phyloP scores from a whole-genome alignment of 2,888 invertebrate genomes.

The Athrips mouffetella region DNA sequence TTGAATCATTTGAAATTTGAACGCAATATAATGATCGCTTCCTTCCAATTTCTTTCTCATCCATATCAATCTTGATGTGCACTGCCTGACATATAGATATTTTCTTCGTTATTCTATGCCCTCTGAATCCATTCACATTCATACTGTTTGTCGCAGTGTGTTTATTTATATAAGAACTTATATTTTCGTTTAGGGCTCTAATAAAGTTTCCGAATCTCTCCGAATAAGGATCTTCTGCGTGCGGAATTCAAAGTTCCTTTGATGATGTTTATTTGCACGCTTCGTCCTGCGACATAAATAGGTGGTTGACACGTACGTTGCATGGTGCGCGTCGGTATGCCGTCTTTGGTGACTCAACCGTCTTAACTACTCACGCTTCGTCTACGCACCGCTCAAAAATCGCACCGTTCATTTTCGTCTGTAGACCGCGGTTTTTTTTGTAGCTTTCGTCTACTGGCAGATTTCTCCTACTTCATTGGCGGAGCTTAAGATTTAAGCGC shows the following conservation, averaged over 20 bases:
- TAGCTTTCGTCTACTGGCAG: conserved; percentile 34
- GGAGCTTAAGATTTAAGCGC: not conserved
- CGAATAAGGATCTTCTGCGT: conserved; percentile 29
- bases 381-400: no score
- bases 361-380: conserved; percentile 47
- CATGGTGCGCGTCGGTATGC: conserved; percentile 66
- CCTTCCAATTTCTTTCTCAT: no score
- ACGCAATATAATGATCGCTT: no score
- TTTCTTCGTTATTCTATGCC: no score
- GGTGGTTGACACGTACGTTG: conserved; percentile 71
- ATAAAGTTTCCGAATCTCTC: not conserved
- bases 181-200: no score
- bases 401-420: no score
- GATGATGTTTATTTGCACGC: conserved; percentile 74
- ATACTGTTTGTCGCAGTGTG: no score
- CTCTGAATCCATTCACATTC: no score
- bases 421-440: conserved; percentile 35
- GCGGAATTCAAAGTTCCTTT: conserved; percentile 71
- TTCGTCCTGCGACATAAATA: conserved; percentile 76
- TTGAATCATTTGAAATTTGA: no score
- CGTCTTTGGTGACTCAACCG: conserved; percentile 60
- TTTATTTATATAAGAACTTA: no score
- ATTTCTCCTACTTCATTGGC: conserved; percentile 28
- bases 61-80: no score
- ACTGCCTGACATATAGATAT: no score